These are phyloP conservation scores for Abrostola tripartita DNA, from an alignment of 2,888 invertebrate species.

Conservation along the genomic window DNA sequence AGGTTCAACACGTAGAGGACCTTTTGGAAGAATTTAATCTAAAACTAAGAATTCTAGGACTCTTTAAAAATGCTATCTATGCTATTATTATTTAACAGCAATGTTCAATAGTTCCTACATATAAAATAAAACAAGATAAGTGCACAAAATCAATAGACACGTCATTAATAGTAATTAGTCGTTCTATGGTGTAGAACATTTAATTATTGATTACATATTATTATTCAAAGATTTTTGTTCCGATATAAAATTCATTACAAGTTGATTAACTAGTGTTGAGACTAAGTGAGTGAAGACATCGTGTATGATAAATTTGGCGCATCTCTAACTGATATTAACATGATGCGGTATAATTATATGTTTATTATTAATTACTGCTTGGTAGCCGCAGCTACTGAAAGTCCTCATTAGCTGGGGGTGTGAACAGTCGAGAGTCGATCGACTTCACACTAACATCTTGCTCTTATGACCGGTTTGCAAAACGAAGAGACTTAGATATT, in stretches of 20 bases:
- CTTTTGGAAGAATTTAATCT: background rate
- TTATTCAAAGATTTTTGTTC: background rate
- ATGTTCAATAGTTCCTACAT: too few species aligned
- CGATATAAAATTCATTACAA: background rate
- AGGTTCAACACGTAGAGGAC: background rate
- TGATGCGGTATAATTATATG: constrained; percentile 7
- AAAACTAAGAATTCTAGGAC: background rate
- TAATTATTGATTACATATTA: background rate
- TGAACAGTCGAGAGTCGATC: background rate
- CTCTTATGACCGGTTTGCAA: too few species aligned
- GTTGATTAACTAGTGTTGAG: constrained; percentile 4
- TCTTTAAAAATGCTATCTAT: background rate
- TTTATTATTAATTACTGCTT: constrained; percentile 17
- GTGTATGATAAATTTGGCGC: constrained; percentile 33
- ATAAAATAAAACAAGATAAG: too few species aligned
- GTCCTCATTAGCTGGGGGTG: background rate
- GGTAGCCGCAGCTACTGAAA: background rate
- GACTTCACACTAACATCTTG: too few species aligned
- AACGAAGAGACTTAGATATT: too few species aligned
- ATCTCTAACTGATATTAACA: constrained; percentile 37
- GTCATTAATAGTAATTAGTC: background rate
- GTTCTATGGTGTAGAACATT: background rate
- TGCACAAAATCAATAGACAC: background rate
- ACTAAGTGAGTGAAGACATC: constrained; percentile 3
- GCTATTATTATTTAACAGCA: too few species aligned